Evolutionary conservation across 2,113 vertebrate species (phyloP), one percentile per base, ranked within the genome.

Genomic region (Syrmaticus mikado): DNA sequence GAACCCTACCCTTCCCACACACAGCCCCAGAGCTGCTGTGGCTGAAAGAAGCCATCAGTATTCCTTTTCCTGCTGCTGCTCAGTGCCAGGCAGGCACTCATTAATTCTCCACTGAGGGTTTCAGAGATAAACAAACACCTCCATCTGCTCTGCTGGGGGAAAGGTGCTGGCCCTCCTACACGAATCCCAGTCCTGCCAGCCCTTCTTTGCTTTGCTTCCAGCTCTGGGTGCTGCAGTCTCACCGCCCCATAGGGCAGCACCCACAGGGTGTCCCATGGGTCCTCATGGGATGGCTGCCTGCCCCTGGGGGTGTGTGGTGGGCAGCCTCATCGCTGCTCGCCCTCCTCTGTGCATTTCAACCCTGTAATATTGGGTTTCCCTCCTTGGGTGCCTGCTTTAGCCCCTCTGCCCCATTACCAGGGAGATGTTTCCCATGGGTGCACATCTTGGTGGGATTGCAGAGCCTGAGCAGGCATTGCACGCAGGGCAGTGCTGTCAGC

Each of bases 271-370:
- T 22, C 11, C 7, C 15, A 1, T 27, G 50, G 38, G 3, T 18
- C 10, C 50, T 36, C 5, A 27, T 12, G 70, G 20, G 38, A 36
- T 8, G 38, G 32, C 43, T 10, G 10, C n/a, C 48, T 6, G 2
- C 13, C 1, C 2, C 32, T 0, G 0, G n/a, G 27, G 20, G 3
- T 2, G 52, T 2, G 22, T 38, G 24, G 11, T 24, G 57, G 40
- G 9, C 4, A 30, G 55, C 55, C 57, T n/a, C 38, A 20, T 5
- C 78, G 45, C 57, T 36, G 52, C 45, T 20, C 15, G 7, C 12
- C 28, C 55, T 15, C 16, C 34, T 48, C 65, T n/a, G 41, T 12
- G 41, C 28, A 3, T 16, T n/a, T 43, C 43, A 48, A 20, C 52
- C 45, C 32, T 28, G 38, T 32, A 32, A 3, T 19, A 38, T 30